Percentiles rank a stretch among this genome's conserved stretches.
These are phyloP conservation scores for Mya arenaria DNA, from an alignment of 1,140 invertebrate genomes.

Conservation along the genomic window DNA sequence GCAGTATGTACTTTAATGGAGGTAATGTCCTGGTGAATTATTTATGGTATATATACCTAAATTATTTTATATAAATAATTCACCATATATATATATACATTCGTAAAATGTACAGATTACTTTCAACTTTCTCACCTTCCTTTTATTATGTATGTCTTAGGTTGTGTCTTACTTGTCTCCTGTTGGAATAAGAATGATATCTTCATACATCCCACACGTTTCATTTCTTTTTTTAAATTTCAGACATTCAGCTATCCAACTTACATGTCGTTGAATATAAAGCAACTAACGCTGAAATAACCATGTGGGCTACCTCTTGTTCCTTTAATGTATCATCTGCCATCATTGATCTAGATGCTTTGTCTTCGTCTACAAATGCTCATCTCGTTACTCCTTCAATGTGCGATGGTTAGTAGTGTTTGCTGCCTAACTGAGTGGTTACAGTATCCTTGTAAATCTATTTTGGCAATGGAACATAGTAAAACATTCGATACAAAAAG, in stretches of 20 bases:
- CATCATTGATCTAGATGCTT: background rate
- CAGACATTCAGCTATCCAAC: constrained; percentile 1
- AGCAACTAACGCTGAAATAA: background rate
- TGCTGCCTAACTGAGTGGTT: too few relatives aligned
- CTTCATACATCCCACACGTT: background rate
- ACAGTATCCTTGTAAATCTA: too few relatives aligned
- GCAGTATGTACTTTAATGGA: background rate
- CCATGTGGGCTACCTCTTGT: background rate
- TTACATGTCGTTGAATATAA: background rate
- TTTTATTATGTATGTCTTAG: too few relatives aligned
- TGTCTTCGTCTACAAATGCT: background rate
- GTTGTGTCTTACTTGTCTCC: too few relatives aligned
- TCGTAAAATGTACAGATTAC: too few relatives aligned
- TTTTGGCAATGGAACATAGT: too few relatives aligned
- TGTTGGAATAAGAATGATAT: too few relatives aligned
- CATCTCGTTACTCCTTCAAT: background rate
- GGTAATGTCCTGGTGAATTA: background rate
- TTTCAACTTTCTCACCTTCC: too few relatives aligned
- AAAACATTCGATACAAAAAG: too few relatives aligned
- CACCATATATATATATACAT: too few relatives aligned
- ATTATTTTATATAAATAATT: too few relatives aligned
- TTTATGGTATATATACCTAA: background rate
- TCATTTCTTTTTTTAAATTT: background rate
- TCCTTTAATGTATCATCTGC: background rate
- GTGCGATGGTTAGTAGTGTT: constrained; percentile 29